A percentile compares a stretch with the other conserved stretches of the same genome.
phyloP scores from a whole-genome alignment of 2,888 invertebrate genomes.

The Phorcus lineatus region DNA sequence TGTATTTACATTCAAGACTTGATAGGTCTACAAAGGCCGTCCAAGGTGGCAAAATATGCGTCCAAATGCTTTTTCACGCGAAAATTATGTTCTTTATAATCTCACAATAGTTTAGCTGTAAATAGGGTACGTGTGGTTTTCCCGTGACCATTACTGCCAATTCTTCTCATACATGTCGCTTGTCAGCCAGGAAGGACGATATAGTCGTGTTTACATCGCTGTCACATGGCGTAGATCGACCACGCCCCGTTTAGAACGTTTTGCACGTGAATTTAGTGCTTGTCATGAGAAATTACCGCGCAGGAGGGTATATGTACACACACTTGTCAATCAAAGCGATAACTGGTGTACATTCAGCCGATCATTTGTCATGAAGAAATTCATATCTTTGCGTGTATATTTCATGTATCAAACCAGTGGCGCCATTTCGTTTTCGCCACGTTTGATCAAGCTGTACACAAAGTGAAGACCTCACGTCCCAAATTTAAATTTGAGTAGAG shows the following conservation, averaged over 20 bases:
- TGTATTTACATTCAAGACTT: constrained; percentile 9
- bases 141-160: neutral
- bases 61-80: constrained; percentile 16
- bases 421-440: no score
- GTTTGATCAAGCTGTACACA: no score
- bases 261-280: neutral
- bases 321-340: no score
- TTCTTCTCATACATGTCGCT: neutral
- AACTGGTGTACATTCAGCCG: no score
- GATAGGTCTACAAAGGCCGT: neutral
- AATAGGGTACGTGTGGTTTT: neutral
- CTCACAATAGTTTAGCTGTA: neutral
- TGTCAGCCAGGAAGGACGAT: neutral
- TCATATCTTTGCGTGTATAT: no score
- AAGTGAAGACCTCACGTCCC: no score
- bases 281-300: neutral
- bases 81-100: constrained; percentile 16
- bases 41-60: constrained; percentile 16
- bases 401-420: no score
- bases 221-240: neutral
- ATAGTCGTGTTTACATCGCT: neutral
- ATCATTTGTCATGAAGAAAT: no score
- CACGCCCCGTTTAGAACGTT: neutral
- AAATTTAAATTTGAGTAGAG: no score
- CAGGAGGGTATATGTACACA: no score